Percentiles rank a stretch among this genome's conserved stretches.
Conservation (phyloP, 1,140 invertebrate species). For the Metaphire vulgaris region DNA sequence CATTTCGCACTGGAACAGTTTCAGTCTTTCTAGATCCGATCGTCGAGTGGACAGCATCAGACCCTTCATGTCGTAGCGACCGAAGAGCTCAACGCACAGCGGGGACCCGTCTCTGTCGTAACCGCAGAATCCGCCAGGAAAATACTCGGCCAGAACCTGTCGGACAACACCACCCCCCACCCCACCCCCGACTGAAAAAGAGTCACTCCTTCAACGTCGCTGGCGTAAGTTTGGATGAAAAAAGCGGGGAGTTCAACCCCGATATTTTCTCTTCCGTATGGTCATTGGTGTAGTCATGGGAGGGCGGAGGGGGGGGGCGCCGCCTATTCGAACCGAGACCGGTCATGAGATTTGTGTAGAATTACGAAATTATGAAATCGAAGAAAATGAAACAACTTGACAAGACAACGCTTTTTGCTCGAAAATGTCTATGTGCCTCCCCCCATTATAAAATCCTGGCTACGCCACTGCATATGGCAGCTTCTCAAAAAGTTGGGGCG, state of each 20-base stretch:
- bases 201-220: background rate
- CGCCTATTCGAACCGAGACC: background rate
- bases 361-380: too few species aligned
- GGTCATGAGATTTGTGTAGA: too few species aligned
- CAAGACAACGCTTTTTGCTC: too few species aligned
- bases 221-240: background rate
- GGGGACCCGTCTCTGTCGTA: slow-evolving; percentile 78
- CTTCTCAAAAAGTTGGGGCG: too few species aligned
- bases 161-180: background rate
- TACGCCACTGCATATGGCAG: too few species aligned
- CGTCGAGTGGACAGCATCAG: slow-evolving; percentile 68
- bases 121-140: slow-evolving; percentile 69
- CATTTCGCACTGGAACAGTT: slow-evolving; percentile 41
- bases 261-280: background rate
- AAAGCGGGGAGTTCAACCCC: background rate
- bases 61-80: slow-evolving; percentile 56
- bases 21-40: slow-evolving; percentile 56
- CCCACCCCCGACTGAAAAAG: background rate
- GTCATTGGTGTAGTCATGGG: background rate
- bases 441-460: too few species aligned
- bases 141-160: slow-evolving; percentile 59
- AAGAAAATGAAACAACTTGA: too few species aligned
- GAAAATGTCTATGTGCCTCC: too few species aligned
- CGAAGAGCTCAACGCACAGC: slow-evolving; percentile 50
- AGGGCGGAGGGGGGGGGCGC: background rate